Evolutionary conservation across 2,113 vertebrate species (phyloP), one percentile per base, ranked within the genome.

Genomic region (Sminthopsis crassicaudata): DNA sequence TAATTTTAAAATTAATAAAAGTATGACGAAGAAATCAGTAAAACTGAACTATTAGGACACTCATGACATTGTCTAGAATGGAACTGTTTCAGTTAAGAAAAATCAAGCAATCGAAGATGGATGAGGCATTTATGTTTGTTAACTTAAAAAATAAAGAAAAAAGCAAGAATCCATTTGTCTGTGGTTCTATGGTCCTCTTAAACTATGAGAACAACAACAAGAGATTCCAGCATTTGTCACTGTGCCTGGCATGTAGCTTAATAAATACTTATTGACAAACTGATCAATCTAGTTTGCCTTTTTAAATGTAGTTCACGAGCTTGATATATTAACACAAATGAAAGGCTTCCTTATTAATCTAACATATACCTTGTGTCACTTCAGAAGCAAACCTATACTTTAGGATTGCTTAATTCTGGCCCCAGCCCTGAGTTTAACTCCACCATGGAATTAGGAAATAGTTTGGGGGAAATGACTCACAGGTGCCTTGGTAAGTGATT

Each of bases 311-410:
- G 52, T 42, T 84, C 30, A 24, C 16, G 53, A 92, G 23, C 24
- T 51, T 2, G 52, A 51, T 84, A 36, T 36, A 51, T 48, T 92
- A 25, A 6, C 60, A 46, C 46, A 92, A 92, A 92, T 67, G 10
- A 84, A 30, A 92, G 92, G 50, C 26, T 54, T 48, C 46, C 94
- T 94, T 92, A 94, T 94, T 89, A 9, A 96, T 36, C 52, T 96
- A 93, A 84, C 25, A 51, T 7, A 14, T 90, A 90, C 67, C 8
- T 93, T 93, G 22, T 84, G 89, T 42, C 16, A 42, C n/a, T 84
- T 84, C 19, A 67, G 24, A 24, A 89, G 51, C 50, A 25, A 53
- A 93, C n/a, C 26, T 93, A 51, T 51, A 93, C 67, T 88, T 89
- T n/a, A 53, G 23, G 46, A 89, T 53, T 11, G 50, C 23, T 53